Evolutionary conservation across 2,888 invertebrate species (phyloP), one percentile per base, ranked within the genome.

Genomic region (Eilema griseolum): DNA sequence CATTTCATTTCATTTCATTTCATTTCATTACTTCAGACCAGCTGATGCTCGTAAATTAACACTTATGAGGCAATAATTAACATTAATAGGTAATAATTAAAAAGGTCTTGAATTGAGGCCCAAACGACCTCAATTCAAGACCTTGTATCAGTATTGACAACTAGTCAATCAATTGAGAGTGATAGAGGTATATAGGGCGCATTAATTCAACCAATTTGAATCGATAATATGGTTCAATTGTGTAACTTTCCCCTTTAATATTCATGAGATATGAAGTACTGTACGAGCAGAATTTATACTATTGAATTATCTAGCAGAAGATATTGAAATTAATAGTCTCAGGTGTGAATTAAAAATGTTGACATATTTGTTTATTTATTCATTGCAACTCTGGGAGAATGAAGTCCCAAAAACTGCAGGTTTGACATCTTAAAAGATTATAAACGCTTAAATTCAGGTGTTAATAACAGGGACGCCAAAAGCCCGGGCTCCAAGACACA

Each of bases 181-280:
- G 37, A 24, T 26, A n/a, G 16, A 8, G 10, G 5, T 59, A 66
- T 62, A 24, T 65, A 73, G 80, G 73, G 11, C 80, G 69, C 10
- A 64, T 72, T 23, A 60, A 73, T 77, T 61, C 24, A 67, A 52
- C 75, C 75, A 73, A 73, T 79, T 71, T 33, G 23, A 60, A 46
- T n/a, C 16, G 61, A 65, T 68, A 61, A 66, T 31, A 56, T 28
- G 26, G 11, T 14, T 60, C 28, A 66, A 65, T 65, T 69, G 52
- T 52, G 24, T 56, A 20, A 69, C 57, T 59, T 59, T 63, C 37
- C 37, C 56, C 28, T 62, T 33, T 28, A 46, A 63, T n/a, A 28
- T 31, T 65, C 14, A 41, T 31, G 31, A 11, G 26, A 57, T 37
- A 41, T 41, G 24, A 62, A 41, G n/a, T 24, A 41, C 24, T 26